Base-by-base conservation (phyloP, 2,797 vertebrate species). In the Decapterus maruadsi region DNA sequence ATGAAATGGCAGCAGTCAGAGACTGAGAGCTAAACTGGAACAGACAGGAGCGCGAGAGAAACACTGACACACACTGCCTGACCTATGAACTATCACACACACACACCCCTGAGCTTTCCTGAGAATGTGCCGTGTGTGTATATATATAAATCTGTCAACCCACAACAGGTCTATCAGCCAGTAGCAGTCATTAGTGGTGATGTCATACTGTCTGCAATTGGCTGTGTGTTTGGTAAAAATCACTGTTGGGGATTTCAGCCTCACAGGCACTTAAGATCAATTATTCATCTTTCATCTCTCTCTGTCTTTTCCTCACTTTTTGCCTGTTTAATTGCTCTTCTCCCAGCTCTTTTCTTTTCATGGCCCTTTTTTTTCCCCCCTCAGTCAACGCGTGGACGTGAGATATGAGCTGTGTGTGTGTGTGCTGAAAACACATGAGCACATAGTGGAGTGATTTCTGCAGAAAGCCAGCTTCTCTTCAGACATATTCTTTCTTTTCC, bases 1-100 rank as follows among this genome's bases (percentile, higher is more conserved):
- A 88, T 89, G 85, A 68, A 90, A 84, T 65, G 50, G 66, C 82
- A 85, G 68, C 16, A 4, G 38, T 65, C 61, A 56, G 72, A 61
- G 71, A 53, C 60, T 26, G 42, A 78, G 34, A 77, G 80, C 17
- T 16, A 50, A 68, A 70, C 31, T 5, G 51, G 59, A 42, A 45
- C 31, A 79, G 61, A 45, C 51, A 53, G 50, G 53, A 62, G 53
- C 6, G 11, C 59, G 65, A 16, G 58, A 83, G 45, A 8, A 10
- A 48, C 20, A 60, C 43, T 87, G 62, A 83, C 80, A 74, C 67
- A 29, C 67, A 29, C 34, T 16, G 75, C 20, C 68, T 77, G 77
- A 90, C 85, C 89, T 72, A 46, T 75, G 81, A n/a, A 69, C 71
- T 74, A n/a, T 2, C 60, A 67, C 62, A 68, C 65, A 54, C 50